Base-by-base conservation (phyloP, 2,888 invertebrate genomes). In the Drosophila bunnanda region DNA sequence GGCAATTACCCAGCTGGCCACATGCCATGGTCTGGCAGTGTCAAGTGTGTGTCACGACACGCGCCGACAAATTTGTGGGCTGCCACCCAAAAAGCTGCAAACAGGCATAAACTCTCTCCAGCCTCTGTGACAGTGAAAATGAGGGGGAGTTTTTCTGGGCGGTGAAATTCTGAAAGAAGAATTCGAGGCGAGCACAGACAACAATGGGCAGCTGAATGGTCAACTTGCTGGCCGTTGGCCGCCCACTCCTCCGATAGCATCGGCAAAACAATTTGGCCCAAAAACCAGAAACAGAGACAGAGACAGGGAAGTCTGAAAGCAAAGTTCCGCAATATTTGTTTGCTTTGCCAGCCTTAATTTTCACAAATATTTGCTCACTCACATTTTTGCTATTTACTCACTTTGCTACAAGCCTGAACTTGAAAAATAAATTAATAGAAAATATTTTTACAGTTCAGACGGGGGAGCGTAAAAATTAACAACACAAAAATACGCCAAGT, bases 21-120 rank as follows among this genome's bases (percentile, higher is more conserved):
- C 52, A 58, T 52, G 64, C 46, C 28, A 20, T 22, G 54, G 64
- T 67, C 68, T 58, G 70, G 69, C 78, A 79, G 76, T 88, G 89
- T 88, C 85, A 87, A 88, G 80, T 83, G 67, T 67, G 76, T 75
- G 76, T 78, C 76, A 76, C 55, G 78, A 82, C 83, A 83, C 82
- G 82, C 82, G 77, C 73, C 76, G 68, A 75, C 75, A 81, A 82
- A 76, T 64, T 78, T 82, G 78, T 77, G 60, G 57, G 50, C 71
- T 52, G 34, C 66, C 39, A 28, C 41, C 34, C 61, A 30, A 56
- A 65, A 73, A 76, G 48, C 39, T 17, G 28, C 56, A 68, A 70
- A 64, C 68, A 73, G 75, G 41, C 57, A 56, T 61, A 43, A 74
- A 67, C 48, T 72, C 43, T 46, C 22, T 41, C 17, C 53, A 58